These are phyloP conservation scores for Brachypalpus laphriformis DNA, from an alignment of 2,888 invertebrate species.

Conservation along the genomic window DNA sequence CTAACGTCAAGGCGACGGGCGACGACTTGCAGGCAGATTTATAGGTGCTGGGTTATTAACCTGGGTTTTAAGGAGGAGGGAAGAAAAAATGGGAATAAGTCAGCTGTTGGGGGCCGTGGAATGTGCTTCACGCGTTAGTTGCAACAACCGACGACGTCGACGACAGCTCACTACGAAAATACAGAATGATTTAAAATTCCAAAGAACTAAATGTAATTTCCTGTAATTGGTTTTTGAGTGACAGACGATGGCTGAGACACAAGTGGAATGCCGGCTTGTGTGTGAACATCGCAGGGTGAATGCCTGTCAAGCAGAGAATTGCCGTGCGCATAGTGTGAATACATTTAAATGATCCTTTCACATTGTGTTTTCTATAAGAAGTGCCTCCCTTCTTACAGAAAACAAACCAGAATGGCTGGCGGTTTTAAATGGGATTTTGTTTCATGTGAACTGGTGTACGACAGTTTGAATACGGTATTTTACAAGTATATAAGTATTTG, in stretches of 20 bases:
- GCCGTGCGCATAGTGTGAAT: slow-evolving; percentile 13
- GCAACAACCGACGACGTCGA: slow-evolving; percentile 10
- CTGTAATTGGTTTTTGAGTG: slow-evolving; percentile 67
- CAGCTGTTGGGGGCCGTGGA: not conserved
- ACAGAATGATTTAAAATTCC: slow-evolving; percentile 70
- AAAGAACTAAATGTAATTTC: slow-evolving; percentile 68
- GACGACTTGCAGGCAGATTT: slow-evolving; percentile 64
- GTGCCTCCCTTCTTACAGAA: not conserved
- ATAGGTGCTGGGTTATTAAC: slow-evolving; percentile 56
- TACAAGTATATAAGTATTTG: no score
- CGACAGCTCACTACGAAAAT: slow-evolving; percentile 29
- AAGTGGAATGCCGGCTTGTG: slow-evolving; percentile 24
- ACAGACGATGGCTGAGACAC: slow-evolving; percentile 36
- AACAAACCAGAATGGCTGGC: not conserved
- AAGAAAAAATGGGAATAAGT: not conserved
- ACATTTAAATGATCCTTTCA: slow-evolving; percentile 22
- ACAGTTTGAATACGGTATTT: no score
- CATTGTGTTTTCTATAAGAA: not conserved
- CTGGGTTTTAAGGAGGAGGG: slow-evolving; percentile 3
- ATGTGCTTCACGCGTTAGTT: not conserved
- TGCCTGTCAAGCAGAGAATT: slow-evolving; percentile 39
- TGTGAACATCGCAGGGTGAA: slow-evolving; percentile 15
- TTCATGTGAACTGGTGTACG: not conserved
- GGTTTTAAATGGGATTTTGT: no score
- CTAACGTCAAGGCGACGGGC: slow-evolving; percentile 48